A percentile compares a stretch with the other conserved stretches of the same genome.
These are phyloP conservation scores for Hololepta plana DNA, from an alignment of 2,888 invertebrate species.

Conservation along the genomic window DNA sequence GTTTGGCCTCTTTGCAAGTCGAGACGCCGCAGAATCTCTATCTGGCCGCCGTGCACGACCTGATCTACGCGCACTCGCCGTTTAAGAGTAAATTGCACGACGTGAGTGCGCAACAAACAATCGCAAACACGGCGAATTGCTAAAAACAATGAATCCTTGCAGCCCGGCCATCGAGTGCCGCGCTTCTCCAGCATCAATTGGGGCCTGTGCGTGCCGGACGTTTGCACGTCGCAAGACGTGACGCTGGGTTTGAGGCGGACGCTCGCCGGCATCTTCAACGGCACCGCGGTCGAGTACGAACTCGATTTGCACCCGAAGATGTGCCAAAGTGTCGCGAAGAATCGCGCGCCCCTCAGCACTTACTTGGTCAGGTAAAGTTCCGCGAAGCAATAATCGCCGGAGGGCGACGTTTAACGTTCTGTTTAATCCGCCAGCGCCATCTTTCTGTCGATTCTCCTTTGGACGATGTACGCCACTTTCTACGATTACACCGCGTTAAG, in stretches of 20 bases:
- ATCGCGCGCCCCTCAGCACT: slow-evolving; percentile 3
- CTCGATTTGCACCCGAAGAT: slow-evolving; percentile 39
- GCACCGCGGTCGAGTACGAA: slow-evolving; percentile 36
- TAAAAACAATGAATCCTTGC: slow-evolving; percentile 12
- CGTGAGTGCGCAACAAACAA: slow-evolving; percentile 28
- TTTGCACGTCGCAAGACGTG: slow-evolving; percentile 38
- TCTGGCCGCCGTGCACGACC: slow-evolving; percentile 31
- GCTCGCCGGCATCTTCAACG: slow-evolving; percentile 29
- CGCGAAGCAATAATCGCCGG: slow-evolving; percentile 5
- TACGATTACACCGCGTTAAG: too few species aligned
- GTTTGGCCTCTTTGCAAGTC: slow-evolving; percentile 42
- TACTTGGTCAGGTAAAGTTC: background rate
- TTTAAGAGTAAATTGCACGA: slow-evolving; percentile 46
- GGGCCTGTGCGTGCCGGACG: slow-evolving; percentile 47
- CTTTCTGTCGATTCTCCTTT: background rate
- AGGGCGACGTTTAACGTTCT: too few species aligned
- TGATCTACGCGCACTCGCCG: slow-evolving; percentile 40
- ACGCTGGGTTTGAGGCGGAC: slow-evolving; percentile 33
- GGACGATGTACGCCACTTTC: too few species aligned
- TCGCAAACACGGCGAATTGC: background rate
- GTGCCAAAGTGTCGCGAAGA: slow-evolving; percentile 37
- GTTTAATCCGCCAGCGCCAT: too few species aligned
- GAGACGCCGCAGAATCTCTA: slow-evolving; percentile 30
- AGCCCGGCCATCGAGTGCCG: slow-evolving; percentile 55
- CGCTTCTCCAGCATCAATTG: slow-evolving; percentile 46